Evolutionary conservation across 2,888 invertebrate species (phyloP).

Genomic region (Hesperia comma): DNA sequence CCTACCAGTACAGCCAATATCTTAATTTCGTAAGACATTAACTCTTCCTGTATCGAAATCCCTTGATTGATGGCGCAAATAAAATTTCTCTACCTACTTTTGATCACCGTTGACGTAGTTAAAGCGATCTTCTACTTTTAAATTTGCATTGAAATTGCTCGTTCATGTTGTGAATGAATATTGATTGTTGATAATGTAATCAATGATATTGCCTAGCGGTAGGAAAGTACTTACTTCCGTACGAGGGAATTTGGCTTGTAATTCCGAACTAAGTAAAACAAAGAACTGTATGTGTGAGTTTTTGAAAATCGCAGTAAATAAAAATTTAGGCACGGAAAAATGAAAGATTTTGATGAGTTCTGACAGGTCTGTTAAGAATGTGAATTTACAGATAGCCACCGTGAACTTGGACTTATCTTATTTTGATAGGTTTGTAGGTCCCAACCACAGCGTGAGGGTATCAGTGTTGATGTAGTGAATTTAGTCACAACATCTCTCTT

Average conservation of each 20-base stretch:
- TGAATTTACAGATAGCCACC: no score
- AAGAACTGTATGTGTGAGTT: no score
- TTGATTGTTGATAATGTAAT: constrained; percentile 7
- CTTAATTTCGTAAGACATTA: constrained; percentile 9
- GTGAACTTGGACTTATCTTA: no score
- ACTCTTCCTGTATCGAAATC: constrained; percentile 14
- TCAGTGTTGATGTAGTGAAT: no score
- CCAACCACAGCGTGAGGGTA: no score
- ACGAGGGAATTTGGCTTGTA: background rate
- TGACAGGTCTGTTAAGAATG: no score
- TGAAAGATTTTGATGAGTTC: no score
- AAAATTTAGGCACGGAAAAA: no score
- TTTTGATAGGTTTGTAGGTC: no score
- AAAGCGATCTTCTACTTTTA: background rate
- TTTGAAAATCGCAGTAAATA: no score
- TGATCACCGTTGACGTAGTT: background rate
- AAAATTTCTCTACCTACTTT: background rate
- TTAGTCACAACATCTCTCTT: no score
- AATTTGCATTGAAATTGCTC: constrained; percentile 13
- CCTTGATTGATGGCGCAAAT: constrained; percentile 11
- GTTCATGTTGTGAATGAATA: constrained; percentile 5
- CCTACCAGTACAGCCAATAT: background rate
- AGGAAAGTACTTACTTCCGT: background rate
- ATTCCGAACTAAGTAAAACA: no score
- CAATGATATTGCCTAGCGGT: background rate